Conservation (phyloP, 2,888 invertebrate species). For the Sycophila texana region DNA sequence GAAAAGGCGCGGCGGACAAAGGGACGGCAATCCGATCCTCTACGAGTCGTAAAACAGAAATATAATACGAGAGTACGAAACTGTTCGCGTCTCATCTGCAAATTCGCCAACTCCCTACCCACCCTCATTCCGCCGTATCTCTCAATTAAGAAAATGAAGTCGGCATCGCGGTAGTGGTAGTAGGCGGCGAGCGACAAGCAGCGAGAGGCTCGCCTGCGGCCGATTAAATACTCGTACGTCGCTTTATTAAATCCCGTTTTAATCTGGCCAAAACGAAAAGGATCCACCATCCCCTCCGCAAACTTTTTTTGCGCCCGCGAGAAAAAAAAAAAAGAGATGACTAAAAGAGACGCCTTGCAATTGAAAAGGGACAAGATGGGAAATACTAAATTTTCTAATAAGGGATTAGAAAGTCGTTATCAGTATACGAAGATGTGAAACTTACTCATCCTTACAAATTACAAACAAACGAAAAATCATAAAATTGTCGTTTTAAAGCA, state of each 20-base stretch:
- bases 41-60: constrained; percentile 21
- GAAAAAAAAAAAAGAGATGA: constrained; percentile 13
- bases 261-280: constrained; percentile 71
- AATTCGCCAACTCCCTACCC: constrained; percentile 54
- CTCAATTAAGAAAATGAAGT: constrained; percentile 65
- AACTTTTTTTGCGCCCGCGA: constrained; percentile 24
- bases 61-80: constrained; percentile 37
- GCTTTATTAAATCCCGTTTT: constrained; percentile 73
- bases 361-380: too few relatives aligned
- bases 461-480: too few relatives aligned
- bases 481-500: too few relatives aligned
- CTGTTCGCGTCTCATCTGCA: constrained; percentile 57
- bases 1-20: background rate
- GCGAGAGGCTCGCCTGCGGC: constrained; percentile 60
- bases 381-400: too few relatives aligned
- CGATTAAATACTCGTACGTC: constrained; percentile 72
- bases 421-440: too few relatives aligned
- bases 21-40: constrained; percentile 38
- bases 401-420: too few relatives aligned
- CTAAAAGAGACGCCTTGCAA: background rate
- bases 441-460: too few relatives aligned
- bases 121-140: constrained; percentile 55
- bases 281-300: constrained; percentile 52
- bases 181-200: constrained; percentile 61
- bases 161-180: constrained; percentile 26